Base-by-base conservation (phyloP, 30 jellyfish, hydroid and myxozoan genomes). In the Aurelia aurita region DNA sequence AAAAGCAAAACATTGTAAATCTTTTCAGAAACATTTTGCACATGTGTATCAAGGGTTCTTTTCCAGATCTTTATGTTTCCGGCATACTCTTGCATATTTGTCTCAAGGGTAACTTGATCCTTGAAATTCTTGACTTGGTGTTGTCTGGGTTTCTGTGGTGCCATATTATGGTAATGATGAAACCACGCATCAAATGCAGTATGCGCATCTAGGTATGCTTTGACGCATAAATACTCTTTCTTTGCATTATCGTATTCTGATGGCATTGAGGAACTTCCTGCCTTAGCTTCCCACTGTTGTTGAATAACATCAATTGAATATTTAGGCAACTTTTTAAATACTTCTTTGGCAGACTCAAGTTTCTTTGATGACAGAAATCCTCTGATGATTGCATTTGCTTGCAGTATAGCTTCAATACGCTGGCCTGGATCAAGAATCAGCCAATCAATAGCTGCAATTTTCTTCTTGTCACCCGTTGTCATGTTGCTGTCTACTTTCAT, bases 131-230 rank as follows among this genome's bases (percentile, higher is more conserved):
- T 58, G 12, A 81, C 22, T n/a, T 60, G 69, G 28, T 62, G 86
- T 28, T 67, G 75, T 53, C 49, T 66, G 9, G 98, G 97, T 51
- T 93, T 90, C 59, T 47, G 86, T 53, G 98, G 98, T 53, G 96
- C 94, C 53, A 79, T 73, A 75, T 84, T 61, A 49, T 87, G 87
- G 72, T 72, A 93, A 66, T 93, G 98, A 75, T 88, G 85, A 63
- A 86, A 88, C 98, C 98, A 93, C 14, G 86, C 96, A 79, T 93
- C 91, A 74, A 87, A 93, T 2, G 97, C 94, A 59, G 68, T 86
- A 31, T 93, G 98, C 0, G 98, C 98, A 93, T 84, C 80, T 31
- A 93, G 88, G 83, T 93, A 93, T 12, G 97, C 96, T 69, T 84
- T 83, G 61, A 84, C 88, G 78, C 95, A 87, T 28, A 93, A 91